A percentile compares a stretch with the other conserved stretches of the same genome.
These are phyloP conservation scores for Drosophila flavopinicola DNA, from an alignment of 2,888 invertebrate species.

Conservation along the genomic window DNA sequence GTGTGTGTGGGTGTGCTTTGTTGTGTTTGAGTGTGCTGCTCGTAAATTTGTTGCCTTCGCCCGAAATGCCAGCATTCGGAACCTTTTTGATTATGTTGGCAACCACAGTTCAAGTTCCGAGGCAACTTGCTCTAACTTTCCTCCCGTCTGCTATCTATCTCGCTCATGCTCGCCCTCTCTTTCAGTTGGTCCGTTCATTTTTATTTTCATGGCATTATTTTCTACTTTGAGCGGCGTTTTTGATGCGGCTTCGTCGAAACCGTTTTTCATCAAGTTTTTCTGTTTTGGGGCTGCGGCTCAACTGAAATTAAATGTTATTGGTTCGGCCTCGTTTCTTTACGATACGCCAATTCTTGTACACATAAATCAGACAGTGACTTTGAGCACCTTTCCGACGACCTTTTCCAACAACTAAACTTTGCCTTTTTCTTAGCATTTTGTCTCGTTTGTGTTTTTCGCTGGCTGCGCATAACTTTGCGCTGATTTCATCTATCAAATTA, in stretches of 20 bases:
- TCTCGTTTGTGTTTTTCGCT: constrained; percentile 9
- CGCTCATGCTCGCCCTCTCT: not conserved
- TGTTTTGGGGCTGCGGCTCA: constrained; percentile 29
- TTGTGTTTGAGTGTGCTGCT: constrained; percentile 47
- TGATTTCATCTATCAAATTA: constrained; percentile 78
- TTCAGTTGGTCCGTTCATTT: constrained; percentile 40
- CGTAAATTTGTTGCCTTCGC: constrained; percentile 61
- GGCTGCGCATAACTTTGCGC: constrained; percentile 60
- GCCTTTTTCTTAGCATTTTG: not conserved
- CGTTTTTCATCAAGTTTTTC: constrained; percentile 67
- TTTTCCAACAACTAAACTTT: constrained; percentile 47
- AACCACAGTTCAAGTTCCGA: constrained; percentile 57
- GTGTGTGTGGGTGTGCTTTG: constrained; percentile 30
- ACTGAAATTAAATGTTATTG: constrained; percentile 76
- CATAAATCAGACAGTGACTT: constrained; percentile 63
- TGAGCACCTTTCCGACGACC: constrained; percentile 59
- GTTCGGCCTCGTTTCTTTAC: constrained; percentile 56
- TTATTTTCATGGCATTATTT: constrained; percentile 64
- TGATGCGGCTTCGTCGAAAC: constrained; percentile 44
- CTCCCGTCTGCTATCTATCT: not conserved
- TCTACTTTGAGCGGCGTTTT: constrained; percentile 35
- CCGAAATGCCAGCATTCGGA: constrained; percentile 11
- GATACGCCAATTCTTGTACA: constrained; percentile 61
- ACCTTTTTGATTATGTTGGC: constrained; percentile 66
- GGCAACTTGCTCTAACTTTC: constrained; percentile 56